Evolutionary conservation across 1,140 invertebrate genomes (phyloP).

Genomic region (Lucilia sericata): DNA sequence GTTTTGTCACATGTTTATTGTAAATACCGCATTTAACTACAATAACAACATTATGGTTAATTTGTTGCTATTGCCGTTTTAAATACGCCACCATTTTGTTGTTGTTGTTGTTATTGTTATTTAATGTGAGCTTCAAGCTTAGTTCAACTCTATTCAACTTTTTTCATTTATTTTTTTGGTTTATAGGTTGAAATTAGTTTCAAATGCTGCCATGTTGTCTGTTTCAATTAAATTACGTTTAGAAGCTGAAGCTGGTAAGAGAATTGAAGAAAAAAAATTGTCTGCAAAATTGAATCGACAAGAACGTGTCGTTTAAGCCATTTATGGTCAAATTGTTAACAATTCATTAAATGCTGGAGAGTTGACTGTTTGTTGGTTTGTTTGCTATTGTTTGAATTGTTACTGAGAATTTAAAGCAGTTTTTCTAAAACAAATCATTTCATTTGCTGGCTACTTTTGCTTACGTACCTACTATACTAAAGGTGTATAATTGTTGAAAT

Average conservation of each 20-base stretch:
- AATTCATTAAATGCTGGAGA: conserved; percentile 31
- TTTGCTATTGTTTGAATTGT: neutral
- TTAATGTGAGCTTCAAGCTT: too few species aligned
- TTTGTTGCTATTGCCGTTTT: neutral
- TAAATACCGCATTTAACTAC: neutral
- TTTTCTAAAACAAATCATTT: conserved; percentile 21
- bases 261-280: neutral
- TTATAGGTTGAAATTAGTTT: conserved; percentile 40
- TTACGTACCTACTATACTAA: neutral
- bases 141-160: neutral
- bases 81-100: conserved; percentile 3
- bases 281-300: conserved; percentile 34
- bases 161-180: neutral
- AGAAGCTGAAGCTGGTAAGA: neutral
- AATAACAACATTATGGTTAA: conserved; percentile 7
- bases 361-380: neutral
- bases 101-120: neutral
- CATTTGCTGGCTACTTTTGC: neutral
- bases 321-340: conserved; percentile 39
- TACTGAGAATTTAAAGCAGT: conserved; percentile 29
- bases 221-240: conserved; percentile 37
- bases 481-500: conserved; percentile 39
- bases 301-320: conserved; percentile 42
- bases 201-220: conserved; percentile 41
- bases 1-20: conserved; percentile 45